Percentiles rank a stretch among this genome's conserved stretches.
Conservation (phyloP, 2,797 vertebrate species). For the Enteromius viviparus region DNA sequence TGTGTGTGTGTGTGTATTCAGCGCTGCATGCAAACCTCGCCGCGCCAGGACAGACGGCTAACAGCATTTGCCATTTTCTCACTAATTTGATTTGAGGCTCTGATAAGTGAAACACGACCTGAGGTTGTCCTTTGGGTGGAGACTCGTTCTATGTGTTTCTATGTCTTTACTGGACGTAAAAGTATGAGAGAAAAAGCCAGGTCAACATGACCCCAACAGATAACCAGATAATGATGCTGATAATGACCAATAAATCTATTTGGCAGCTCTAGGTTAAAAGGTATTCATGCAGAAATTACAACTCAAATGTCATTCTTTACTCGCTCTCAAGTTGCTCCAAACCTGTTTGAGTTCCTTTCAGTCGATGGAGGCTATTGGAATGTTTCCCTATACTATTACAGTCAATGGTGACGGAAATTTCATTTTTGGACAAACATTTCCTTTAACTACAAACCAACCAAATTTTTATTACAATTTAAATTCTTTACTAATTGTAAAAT, state of each 20-base stretch:
- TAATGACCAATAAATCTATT: background rate
- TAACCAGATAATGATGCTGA: no score
- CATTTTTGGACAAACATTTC: background rate
- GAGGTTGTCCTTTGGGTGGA: background rate
- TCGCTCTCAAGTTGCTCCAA: background rate
- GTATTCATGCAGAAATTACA: background rate
- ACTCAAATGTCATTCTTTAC: background rate
- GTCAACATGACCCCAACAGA: background rate
- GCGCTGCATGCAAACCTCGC: background rate
- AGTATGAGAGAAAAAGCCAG: background rate
- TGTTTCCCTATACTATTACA: background rate
- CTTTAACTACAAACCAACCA: no score
- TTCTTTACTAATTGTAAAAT: no score
- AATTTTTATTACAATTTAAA: no score
- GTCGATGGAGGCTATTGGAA: background rate
- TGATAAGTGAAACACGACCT: constrained; percentile 24
- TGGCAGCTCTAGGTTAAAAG: background rate
- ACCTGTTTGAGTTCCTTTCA: background rate
- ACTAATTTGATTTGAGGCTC: constrained; percentile 18
- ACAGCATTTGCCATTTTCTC: constrained; percentile 1
- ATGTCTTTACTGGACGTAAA: background rate
- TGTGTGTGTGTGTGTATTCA: background rate
- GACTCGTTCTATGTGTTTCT: background rate
- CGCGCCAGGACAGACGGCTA: background rate
- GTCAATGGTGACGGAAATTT: background rate